Percentiles rank a stretch among this genome's conserved stretches.
Conservation (phyloP, 1,140 invertebrate species). For the Cydia fagiglandana region DNA sequence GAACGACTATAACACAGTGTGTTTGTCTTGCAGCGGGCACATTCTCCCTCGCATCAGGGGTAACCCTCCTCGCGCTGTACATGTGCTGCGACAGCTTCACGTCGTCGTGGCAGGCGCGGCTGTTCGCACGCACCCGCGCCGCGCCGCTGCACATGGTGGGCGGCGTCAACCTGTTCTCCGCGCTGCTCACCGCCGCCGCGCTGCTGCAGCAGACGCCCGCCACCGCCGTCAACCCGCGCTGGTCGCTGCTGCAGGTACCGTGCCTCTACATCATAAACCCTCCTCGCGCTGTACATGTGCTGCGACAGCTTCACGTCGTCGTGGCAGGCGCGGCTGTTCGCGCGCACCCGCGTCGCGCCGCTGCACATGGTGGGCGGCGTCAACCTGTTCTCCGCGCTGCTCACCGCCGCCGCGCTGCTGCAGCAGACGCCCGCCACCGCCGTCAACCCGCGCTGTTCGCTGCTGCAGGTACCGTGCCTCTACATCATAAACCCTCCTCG, state of each 20-base stretch:
- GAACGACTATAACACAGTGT: too few relatives aligned
- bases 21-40: slow-evolving; percentile 56
- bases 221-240: too few relatives aligned
- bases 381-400: too few relatives aligned
- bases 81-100: slow-evolving; percentile 99
- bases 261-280: slow-evolving; percentile 65
- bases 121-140: slow-evolving; percentile 92
- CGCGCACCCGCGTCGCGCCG: slow-evolving; percentile 88
- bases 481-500: slow-evolving; percentile 83
- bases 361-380: slow-evolving; percentile 94
- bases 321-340: slow-evolving; percentile 97
- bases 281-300: slow-evolving; percentile 94
- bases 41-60: slow-evolving; percentile 91
- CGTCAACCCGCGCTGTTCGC: too few relatives aligned
- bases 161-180: too few relatives aligned
- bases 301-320: slow-evolving; percentile 99
- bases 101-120: slow-evolving; percentile 97
- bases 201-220: too few relatives aligned
- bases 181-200: too few relatives aligned
- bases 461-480: too few relatives aligned
- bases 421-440: too few relatives aligned
- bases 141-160: slow-evolving; percentile 97
- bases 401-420: too few relatives aligned
- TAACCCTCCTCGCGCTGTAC: slow-evolving; percentile 93
- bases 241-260: too few relatives aligned